Evolutionary conservation across 2,113 vertebrate species (phyloP).

Genomic region (Talpa occidentalis): DNA sequence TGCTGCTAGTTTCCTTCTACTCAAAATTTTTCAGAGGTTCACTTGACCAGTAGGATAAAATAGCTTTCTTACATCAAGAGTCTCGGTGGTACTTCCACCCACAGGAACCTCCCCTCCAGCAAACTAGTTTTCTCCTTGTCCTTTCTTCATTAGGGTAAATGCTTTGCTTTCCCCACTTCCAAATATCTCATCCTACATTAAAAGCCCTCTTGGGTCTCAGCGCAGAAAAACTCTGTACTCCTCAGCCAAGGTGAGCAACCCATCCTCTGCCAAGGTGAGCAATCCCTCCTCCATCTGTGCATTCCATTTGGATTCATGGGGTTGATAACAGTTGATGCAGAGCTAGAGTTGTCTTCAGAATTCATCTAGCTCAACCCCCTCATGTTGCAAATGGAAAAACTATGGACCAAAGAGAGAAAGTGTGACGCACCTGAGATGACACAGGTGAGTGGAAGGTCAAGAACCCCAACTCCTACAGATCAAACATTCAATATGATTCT

Average conservation of each 20-base stretch:
- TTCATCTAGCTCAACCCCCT: neutral
- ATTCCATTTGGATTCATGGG: neutral
- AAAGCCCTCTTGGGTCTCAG: neutral
- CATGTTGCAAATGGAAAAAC: neutral
- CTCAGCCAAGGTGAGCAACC: neutral
- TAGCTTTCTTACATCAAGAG: neutral
- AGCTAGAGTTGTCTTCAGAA: neutral
- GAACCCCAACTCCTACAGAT: neutral
- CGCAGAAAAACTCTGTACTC: neutral
- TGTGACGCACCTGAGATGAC: neutral
- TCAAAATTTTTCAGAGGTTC: neutral
- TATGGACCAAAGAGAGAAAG: neutral
- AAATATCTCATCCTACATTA: neutral
- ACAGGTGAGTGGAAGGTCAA: neutral
- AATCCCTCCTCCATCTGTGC: neutral
- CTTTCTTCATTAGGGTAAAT: neutral
- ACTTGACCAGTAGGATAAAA: too few species aligned
- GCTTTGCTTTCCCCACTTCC: neutral
- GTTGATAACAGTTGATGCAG: neutral
- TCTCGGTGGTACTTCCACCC: neutral
- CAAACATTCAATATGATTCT: neutral
- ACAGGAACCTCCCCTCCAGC: neutral
- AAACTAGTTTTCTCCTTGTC: neutral
- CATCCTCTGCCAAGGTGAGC: neutral
- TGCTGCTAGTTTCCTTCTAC: neutral